These are phyloP conservation scores for Aphodius sticticus DNA, from an alignment of 2,888 invertebrate species.

Conservation along the genomic window DNA sequence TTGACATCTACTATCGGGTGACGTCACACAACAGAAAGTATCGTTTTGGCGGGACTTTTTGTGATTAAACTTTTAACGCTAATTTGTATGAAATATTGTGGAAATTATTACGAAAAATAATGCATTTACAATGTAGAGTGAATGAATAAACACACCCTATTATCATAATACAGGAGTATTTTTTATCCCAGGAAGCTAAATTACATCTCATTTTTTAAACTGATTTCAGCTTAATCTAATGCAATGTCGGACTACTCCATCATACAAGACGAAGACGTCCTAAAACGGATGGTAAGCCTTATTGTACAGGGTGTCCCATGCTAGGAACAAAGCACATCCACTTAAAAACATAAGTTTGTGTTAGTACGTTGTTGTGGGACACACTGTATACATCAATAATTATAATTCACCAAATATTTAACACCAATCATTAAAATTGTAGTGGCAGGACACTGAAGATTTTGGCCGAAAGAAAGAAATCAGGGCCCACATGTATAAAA, in stretches of 20 bases:
- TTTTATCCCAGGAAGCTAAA: no score
- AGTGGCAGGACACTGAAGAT: constrained; percentile 90
- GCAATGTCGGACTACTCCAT: constrained; percentile 68
- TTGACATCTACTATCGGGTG: no score
- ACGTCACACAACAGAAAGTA: no score
- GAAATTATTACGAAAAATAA: no score
- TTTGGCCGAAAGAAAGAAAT: constrained; percentile 87
- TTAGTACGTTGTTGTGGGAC: neutral
- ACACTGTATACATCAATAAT: no score
- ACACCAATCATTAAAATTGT: constrained; percentile 48
- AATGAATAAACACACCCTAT: no score
- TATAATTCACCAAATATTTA: no score
- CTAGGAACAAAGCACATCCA: neutral
- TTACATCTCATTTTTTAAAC: neutral
- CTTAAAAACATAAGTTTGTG: neutral
- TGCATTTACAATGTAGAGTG: no score
- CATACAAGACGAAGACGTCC: constrained; percentile 79
- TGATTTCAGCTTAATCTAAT: neutral
- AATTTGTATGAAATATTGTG: no score
- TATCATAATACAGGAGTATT: no score
- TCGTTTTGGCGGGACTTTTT: no score
- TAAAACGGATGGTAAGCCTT: constrained; percentile 76
- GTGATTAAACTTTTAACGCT: no score
- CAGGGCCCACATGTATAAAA: constrained; percentile 82
- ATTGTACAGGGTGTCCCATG: constrained; percentile 11